These are phyloP conservation scores for Sinocyclocheilus rhinocerous DNA, from an alignment of 2,113 vertebrate genomes.

Conservation along the genomic window DNA sequence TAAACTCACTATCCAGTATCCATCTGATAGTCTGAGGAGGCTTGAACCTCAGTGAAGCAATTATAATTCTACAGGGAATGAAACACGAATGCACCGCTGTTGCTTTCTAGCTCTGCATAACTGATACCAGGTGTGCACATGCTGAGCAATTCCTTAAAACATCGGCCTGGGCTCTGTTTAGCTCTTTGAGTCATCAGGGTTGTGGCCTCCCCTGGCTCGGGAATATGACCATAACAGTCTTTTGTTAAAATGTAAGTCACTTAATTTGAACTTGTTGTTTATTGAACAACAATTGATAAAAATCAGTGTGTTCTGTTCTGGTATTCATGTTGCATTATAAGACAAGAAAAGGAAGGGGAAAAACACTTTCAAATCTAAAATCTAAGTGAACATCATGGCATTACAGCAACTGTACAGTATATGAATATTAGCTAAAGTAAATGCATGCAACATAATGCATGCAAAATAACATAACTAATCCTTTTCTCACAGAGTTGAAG, in stretches of 20 bases:
- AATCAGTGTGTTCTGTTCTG: neutral
- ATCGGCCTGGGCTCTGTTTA: constrained; percentile 62
- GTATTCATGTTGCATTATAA: neutral
- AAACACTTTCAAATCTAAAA: neutral
- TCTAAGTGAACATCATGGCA: neutral
- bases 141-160: constrained; percentile 47
- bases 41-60: constrained; percentile 17
- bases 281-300: too few species aligned
- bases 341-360: neutral
- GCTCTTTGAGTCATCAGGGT: constrained; percentile 71
- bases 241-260: constrained; percentile 50
- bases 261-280: too few species aligned
- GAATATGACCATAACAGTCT: constrained; percentile 68
- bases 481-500: constrained; percentile 52
- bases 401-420: neutral
- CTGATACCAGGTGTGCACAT: constrained; percentile 40
- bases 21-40: neutral
- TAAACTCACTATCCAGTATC: neutral
- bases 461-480: constrained; percentile 58
- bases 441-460: neutral
- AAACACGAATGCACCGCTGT: constrained; percentile 28
- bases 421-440: neutral
- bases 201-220: constrained; percentile 66
- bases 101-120: constrained; percentile 29
- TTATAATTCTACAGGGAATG: constrained; percentile 7